A percentile compares a stretch with the other conserved stretches of the same genome.
Evolutionary conservation across 2,888 invertebrate genomes (phyloP).

Genomic region (Seira ritae): DNA sequence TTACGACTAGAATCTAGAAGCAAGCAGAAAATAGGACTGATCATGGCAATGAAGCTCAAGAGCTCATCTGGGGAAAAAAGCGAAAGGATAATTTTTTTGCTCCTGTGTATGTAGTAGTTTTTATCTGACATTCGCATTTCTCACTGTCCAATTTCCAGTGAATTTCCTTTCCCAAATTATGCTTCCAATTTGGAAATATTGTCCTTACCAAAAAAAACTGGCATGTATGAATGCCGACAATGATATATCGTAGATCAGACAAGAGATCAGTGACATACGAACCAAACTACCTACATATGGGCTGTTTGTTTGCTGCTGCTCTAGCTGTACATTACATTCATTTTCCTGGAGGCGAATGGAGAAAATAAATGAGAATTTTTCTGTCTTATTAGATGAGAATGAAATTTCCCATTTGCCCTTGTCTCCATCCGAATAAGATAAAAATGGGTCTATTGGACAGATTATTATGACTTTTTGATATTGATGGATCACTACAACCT

Average conservation of each 20-base stretch:
- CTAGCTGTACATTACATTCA: not conserved
- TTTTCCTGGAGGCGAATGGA: not conserved
- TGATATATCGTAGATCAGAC: slow-evolving; percentile 21
- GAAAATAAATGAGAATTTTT: slow-evolving; percentile 57
- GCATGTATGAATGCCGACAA: too few relatives aligned
- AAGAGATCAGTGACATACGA: not conserved
- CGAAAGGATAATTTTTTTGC: too few relatives aligned
- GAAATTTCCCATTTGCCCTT: slow-evolving; percentile 41
- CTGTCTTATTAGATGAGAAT: slow-evolving; percentile 32
- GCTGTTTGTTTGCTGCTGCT: slow-evolving; percentile 1
- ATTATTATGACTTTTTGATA: slow-evolving; percentile 58
- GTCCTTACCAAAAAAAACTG: too few relatives aligned
- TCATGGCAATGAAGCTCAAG: too few relatives aligned
- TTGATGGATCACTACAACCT: slow-evolving; percentile 52
- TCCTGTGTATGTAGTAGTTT: too few relatives aligned
- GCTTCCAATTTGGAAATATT: slow-evolving; percentile 22
- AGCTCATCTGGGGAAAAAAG: too few relatives aligned
- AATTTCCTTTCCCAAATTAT: slow-evolving; percentile 40
- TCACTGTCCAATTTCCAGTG: slow-evolving; percentile 42
- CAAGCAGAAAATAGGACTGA: too few relatives aligned
- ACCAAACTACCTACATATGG: slow-evolving; percentile 6
- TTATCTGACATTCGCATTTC: slow-evolving; percentile 45
- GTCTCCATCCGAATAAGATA: slow-evolving; percentile 9
- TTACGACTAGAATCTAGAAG: not conserved
- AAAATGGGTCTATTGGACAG: not conserved